Evolutionary conservation across 1,140 invertebrate species (phyloP).

Genomic region (Drosophila bipectinata): DNA sequence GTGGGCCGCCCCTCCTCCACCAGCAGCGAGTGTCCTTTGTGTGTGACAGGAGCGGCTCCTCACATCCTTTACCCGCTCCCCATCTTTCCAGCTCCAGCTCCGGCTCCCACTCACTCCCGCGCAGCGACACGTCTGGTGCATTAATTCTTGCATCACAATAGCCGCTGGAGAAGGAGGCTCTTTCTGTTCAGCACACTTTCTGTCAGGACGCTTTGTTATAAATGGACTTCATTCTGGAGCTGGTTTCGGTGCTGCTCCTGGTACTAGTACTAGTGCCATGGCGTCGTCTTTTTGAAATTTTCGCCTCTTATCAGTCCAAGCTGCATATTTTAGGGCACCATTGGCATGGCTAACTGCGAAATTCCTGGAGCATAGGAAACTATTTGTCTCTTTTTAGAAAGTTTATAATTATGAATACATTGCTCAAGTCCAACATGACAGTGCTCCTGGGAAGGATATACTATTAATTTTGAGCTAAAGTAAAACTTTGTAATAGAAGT

Average conservation of each 20-base stretch:
- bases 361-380: constrained; percentile 22
- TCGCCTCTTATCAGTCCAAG: constrained; percentile 57
- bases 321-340: constrained; percentile 37
- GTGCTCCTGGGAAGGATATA: background rate
- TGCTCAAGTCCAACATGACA: background rate
- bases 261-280: constrained; percentile 9
- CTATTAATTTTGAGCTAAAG: background rate
- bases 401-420: constrained; percentile 23
- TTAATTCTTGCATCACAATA: constrained; percentile 70
- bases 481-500: background rate
- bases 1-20: constrained; percentile 31
- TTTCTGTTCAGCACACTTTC: constrained; percentile 38
- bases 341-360: constrained; percentile 27
- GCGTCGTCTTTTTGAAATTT: constrained; percentile 57
- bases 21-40: constrained; percentile 61
- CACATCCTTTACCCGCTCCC: constrained; percentile 10
- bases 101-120: background rate
- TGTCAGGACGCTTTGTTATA: constrained; percentile 72
- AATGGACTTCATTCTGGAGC: constrained; percentile 51
- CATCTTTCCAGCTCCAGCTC: constrained; percentile 3
- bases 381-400: constrained; percentile 22
- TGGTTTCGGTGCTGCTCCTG: constrained; percentile 4
- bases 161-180: constrained; percentile 38
- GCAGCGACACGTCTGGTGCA: constrained; percentile 60
- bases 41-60: constrained; percentile 61